Percentiles rank a stretch among this genome's conserved stretches.
Conservation (phyloP, 2,797 vertebrate genomes). For the Neosalanx taihuensis region DNA sequence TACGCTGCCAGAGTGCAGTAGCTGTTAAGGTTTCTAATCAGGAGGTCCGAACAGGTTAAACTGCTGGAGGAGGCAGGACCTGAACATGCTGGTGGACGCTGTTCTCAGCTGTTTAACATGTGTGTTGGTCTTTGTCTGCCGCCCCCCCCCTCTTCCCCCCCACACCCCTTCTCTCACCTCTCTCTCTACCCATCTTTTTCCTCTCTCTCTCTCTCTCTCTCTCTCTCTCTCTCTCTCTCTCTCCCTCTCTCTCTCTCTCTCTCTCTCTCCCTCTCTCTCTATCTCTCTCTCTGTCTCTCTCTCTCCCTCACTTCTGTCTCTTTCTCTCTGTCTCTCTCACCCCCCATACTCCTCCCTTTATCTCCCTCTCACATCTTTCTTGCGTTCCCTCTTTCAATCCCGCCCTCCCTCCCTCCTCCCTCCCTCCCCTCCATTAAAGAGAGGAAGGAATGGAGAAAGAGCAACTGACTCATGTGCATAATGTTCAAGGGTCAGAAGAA, state of each 20-base stretch:
- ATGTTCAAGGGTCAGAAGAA: too few species aligned
- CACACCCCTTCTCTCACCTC: neutral
- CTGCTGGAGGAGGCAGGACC: too few species aligned
- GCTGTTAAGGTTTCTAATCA: too few species aligned
- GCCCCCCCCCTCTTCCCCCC: neutral
- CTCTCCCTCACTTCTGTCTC: neutral
- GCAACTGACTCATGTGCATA: too few species aligned
- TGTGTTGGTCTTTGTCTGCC: neutral
- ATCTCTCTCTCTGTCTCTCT: neutral
- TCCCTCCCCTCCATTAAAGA: too few species aligned
- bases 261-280: neutral
- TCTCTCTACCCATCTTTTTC: neutral
- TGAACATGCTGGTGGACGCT: neutral
- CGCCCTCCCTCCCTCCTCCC: neutral
- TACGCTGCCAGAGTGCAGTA: too few species aligned
- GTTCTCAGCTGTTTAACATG: neutral
- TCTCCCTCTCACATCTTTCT: neutral
- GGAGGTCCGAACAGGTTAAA: too few species aligned
- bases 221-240: neutral
- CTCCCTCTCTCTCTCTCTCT: neutral
- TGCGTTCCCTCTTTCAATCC: too few species aligned
- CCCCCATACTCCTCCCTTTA: neutral
- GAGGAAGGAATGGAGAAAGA: too few species aligned
- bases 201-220: neutral
- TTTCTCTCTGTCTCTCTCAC: neutral